Percentiles rank a stretch among this genome's conserved stretches.
These are phyloP conservation scores for Antechinus flavipes DNA, from an alignment of 2,113 vertebrate species.

Conservation along the genomic window DNA sequence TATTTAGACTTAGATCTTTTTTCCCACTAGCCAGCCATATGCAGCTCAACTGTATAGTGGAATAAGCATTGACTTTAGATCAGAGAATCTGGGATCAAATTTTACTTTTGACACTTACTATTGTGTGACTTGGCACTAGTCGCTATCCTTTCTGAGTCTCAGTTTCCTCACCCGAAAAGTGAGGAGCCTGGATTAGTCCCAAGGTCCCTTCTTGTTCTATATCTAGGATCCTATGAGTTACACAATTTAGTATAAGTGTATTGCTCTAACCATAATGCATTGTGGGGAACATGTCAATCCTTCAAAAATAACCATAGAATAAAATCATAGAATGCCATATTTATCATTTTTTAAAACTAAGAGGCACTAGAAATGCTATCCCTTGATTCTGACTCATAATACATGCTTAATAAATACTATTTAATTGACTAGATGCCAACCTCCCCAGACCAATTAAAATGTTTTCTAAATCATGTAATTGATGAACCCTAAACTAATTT, in stretches of 20 bases:
- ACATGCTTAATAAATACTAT: background rate
- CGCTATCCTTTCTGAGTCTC: background rate
- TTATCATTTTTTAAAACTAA: background rate
- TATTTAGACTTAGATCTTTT: background rate
- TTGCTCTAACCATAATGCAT: background rate
- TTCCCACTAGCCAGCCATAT: background rate
- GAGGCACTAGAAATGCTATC: background rate
- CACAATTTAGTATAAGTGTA: too few species aligned
- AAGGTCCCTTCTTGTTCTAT: background rate
- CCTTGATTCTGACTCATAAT: background rate
- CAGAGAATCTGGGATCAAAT: background rate
- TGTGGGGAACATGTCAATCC: background rate
- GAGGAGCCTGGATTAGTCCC: background rate
- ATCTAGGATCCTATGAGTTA: background rate
- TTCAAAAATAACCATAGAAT: background rate
- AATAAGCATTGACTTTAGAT: background rate
- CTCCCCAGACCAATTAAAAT: conserved; percentile 1
- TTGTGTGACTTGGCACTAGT: background rate
- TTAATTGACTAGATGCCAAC: background rate
- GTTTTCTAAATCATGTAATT: conserved; percentile 52
- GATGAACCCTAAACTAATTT: background rate
- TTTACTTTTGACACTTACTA: background rate
- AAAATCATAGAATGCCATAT: background rate
- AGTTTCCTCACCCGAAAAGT: background rate
- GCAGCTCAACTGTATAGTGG: background rate